Percentiles rank a stretch among this genome's conserved stretches.
These are phyloP conservation scores for Listronotus bonariensis DNA, from an alignment of 1,140 invertebrate genomes.

Conservation along the genomic window DNA sequence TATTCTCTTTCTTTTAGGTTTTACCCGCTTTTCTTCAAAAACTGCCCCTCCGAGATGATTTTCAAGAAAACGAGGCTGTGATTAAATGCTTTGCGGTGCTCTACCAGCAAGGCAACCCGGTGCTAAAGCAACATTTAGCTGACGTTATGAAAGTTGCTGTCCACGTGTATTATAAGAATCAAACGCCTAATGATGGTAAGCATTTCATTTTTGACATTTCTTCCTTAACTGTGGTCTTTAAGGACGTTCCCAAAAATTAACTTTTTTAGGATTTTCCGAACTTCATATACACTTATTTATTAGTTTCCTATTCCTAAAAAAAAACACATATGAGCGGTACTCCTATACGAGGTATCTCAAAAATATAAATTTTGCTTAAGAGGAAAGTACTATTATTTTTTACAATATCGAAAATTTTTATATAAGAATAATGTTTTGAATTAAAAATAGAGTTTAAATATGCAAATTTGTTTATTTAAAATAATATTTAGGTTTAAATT, in stretches of 20 bases:
- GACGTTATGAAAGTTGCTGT: constrained; percentile 62
- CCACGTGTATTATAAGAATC: constrained; percentile 60
- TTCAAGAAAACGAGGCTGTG: constrained; percentile 73
- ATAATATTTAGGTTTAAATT: too few species aligned
- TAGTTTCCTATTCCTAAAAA: too few species aligned
- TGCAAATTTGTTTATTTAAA: too few species aligned
- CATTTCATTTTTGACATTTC: constrained; percentile 23
- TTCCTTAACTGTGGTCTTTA: constrained; percentile 24
- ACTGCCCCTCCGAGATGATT: constrained; percentile 76
- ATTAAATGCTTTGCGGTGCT: constrained; percentile 68
- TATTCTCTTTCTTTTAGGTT: constrained; percentile 63
- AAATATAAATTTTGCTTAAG: too few species aligned
- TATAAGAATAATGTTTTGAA: too few species aligned
- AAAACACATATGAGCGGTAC: too few species aligned
- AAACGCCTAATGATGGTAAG: constrained; percentile 57
- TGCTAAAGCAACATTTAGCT: constrained; percentile 60
- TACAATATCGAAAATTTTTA: too few species aligned
- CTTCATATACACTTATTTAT: too few species aligned
- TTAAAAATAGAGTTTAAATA: too few species aligned
- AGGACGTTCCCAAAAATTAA: background rate
- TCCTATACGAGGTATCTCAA: too few species aligned
- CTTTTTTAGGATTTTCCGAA: too few species aligned
- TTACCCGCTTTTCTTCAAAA: constrained; percentile 73
- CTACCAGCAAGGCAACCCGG: constrained; percentile 62
- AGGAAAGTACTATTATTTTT: too few species aligned